Percentiles rank a stretch among this genome's conserved stretches.
phyloP scores from a whole-genome alignment of 2,113 vertebrate species.

The Atractosteus spatula region DNA sequence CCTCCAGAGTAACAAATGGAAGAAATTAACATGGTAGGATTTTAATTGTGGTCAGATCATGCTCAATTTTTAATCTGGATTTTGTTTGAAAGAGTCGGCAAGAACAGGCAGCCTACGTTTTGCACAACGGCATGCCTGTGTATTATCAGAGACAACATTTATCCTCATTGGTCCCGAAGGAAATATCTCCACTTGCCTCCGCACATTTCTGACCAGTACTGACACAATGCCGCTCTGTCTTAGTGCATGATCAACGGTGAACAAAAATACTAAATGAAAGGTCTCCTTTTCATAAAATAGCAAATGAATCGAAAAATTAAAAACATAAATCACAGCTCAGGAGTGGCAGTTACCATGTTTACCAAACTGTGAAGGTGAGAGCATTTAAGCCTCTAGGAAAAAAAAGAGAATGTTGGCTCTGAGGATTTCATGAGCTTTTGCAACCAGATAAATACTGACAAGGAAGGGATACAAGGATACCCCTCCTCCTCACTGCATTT shows the following conservation, averaged over 20 bases:
- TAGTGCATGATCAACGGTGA: conserved; percentile 32
- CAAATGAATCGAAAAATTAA: not conserved
- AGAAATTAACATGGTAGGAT: too few relatives aligned
- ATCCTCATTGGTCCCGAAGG: too few relatives aligned
- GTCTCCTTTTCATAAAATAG: too few relatives aligned
- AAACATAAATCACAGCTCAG: not conserved
- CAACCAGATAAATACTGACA: conserved; percentile 23
- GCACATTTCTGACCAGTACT: conserved; percentile 27
- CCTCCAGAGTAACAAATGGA: too few relatives aligned
- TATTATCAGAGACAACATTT: too few relatives aligned
- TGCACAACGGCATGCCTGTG: too few relatives aligned
- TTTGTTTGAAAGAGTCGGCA: too few relatives aligned
- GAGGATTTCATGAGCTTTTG: conserved; percentile 6
- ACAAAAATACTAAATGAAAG: conserved; percentile 11
- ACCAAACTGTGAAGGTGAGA: not conserved
- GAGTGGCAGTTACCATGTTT: not conserved
- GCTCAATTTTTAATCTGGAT: too few relatives aligned
- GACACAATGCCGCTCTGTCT: conserved; percentile 39
- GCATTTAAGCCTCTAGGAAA: not conserved
- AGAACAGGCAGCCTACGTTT: too few relatives aligned
- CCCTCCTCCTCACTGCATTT: conserved; percentile 7
- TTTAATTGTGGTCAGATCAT: too few relatives aligned
- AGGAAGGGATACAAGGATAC: conserved; percentile 8
- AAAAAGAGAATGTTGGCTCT: not conserved
- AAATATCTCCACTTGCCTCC: too few relatives aligned